phyloP scores from a whole-genome alignment of 2,888 invertebrate species.

The Pachliopta kotzebuea region DNA sequence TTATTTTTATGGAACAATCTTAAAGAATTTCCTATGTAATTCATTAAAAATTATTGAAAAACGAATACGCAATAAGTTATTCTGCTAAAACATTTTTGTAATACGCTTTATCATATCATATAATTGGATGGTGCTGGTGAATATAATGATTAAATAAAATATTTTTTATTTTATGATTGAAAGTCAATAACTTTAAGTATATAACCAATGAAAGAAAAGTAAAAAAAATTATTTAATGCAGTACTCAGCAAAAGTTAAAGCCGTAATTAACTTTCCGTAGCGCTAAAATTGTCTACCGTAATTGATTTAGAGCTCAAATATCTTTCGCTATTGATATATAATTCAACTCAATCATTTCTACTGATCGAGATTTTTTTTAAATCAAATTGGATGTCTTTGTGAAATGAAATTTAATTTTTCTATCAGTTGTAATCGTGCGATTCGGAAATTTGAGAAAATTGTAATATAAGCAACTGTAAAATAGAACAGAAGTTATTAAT shows the following conservation, averaged over 20 bases:
- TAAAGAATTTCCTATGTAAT: too few relatives aligned
- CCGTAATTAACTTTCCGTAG: slow-evolving; percentile 7
- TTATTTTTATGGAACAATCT: too few relatives aligned
- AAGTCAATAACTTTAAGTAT: background rate
- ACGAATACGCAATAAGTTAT: too few relatives aligned
- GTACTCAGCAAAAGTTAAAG: background rate
- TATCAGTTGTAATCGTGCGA: slow-evolving; percentile 40
- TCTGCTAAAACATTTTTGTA: too few relatives aligned
- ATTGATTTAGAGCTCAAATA: slow-evolving; percentile 21
- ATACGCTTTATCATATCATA: too few relatives aligned
- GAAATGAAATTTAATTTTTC: slow-evolving; percentile 63
- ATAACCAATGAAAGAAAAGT: too few relatives aligned
- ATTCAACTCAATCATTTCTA: slow-evolving; percentile 15
- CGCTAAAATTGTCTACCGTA: slow-evolving; percentile 2
- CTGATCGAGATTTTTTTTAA: slow-evolving; percentile 10
- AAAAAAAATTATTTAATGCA: background rate
- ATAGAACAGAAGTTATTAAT: background rate
- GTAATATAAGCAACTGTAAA: background rate
- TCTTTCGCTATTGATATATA: slow-evolving; percentile 15
- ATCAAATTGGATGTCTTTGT: slow-evolving; percentile 61
- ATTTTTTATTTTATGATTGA: background rate
- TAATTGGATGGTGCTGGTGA: too few relatives aligned
- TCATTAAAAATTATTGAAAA: too few relatives aligned
- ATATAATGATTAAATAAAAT: too few relatives aligned
- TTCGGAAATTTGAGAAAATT: slow-evolving; percentile 20